Conservation (phyloP, 2,113 vertebrate genomes). For the Cyprinodon tularosa region DNA sequence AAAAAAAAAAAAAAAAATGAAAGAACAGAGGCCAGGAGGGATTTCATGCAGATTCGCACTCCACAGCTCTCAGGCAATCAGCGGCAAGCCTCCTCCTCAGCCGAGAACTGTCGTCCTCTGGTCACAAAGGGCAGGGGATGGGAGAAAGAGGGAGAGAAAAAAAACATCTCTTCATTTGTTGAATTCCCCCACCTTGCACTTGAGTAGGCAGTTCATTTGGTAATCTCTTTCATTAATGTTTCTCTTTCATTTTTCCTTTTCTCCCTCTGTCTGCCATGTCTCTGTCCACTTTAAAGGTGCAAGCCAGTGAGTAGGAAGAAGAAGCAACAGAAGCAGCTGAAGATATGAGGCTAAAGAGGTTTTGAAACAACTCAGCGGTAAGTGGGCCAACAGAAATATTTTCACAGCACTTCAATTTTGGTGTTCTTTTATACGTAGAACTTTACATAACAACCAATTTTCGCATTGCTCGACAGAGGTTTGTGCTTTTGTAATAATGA, state of each 20-base stretch:
- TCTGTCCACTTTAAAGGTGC: slow-evolving; percentile 70
- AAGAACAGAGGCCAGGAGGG: slow-evolving; percentile 43
- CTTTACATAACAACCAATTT: slow-evolving; percentile 20
- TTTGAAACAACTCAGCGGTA: slow-evolving; percentile 79
- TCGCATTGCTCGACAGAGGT: slow-evolving; percentile 7
- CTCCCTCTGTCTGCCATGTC: slow-evolving; percentile 29
- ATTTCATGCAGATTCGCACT: slow-evolving; percentile 73
- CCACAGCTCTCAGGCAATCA: slow-evolving; percentile 69
- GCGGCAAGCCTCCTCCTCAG: slow-evolving; percentile 58
- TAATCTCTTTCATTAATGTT: slow-evolving; percentile 78
- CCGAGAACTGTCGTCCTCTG: slow-evolving; percentile 54
- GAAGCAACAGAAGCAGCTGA: slow-evolving; percentile 62
- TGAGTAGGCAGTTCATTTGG: slow-evolving; percentile 70
- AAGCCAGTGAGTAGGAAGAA: slow-evolving; percentile 55
- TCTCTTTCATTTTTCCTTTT: slow-evolving; percentile 68
- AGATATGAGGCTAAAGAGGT: slow-evolving; percentile 81
- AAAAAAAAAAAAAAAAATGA: slow-evolving; percentile 38
- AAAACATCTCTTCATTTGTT: slow-evolving; percentile 54
- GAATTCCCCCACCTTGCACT: slow-evolving; percentile 61
- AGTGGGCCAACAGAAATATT: slow-evolving; percentile 47
- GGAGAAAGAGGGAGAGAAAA: slow-evolving; percentile 32
- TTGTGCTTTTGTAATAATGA: slow-evolving; percentile 1
- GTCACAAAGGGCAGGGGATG: slow-evolving; percentile 63
- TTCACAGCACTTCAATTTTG: slow-evolving; percentile 36
- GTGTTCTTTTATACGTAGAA: slow-evolving; percentile 15